phyloP scores from a whole-genome alignment of 2,113 vertebrate genomes.

The Nothobranchius kuhntae region DNA sequence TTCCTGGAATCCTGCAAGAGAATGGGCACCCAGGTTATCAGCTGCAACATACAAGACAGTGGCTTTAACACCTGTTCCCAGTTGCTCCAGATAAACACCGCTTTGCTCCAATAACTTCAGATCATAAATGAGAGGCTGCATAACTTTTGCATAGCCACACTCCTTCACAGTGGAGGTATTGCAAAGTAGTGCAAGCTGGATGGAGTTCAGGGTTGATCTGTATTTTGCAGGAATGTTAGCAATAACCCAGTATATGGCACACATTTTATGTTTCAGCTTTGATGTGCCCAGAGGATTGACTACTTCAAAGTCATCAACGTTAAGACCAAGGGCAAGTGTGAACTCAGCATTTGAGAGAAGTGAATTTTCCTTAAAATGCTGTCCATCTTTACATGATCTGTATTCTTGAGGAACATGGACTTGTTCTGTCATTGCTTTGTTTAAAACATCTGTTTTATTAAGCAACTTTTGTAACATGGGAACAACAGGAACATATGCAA shows the following conservation, averaged over 20 bases:
- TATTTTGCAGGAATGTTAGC: background rate
- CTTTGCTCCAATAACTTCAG: too few relatives aligned
- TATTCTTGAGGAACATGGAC: background rate
- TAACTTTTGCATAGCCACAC: too few relatives aligned
- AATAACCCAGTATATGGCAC: too few relatives aligned
- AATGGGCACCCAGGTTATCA: too few relatives aligned
- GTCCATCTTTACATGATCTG: background rate
- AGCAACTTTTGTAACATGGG: conserved; percentile 14
- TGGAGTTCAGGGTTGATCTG: background rate
- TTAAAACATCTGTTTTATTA: conserved; percentile 21
- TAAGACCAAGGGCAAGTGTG: background rate
- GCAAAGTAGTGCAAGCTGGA: background rate
- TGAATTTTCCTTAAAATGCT: background rate
- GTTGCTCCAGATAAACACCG: too few relatives aligned
- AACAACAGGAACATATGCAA: background rate
- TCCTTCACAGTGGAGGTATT: background rate
- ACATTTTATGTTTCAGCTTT: too few relatives aligned
- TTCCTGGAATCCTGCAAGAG: too few relatives aligned
- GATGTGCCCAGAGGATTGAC: too few relatives aligned
- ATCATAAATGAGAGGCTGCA: too few relatives aligned
- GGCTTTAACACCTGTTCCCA: too few relatives aligned
- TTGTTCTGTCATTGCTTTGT: conserved; percentile 28
- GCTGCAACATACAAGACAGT: too few relatives aligned
- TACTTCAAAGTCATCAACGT: too few relatives aligned
- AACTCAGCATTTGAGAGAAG: conserved; percentile 9